Percentiles rank a stretch among this genome's conserved stretches.
Evolutionary conservation across 2,113 vertebrate genomes (phyloP).

Genomic region (Limnothrissa miodon): DNA sequence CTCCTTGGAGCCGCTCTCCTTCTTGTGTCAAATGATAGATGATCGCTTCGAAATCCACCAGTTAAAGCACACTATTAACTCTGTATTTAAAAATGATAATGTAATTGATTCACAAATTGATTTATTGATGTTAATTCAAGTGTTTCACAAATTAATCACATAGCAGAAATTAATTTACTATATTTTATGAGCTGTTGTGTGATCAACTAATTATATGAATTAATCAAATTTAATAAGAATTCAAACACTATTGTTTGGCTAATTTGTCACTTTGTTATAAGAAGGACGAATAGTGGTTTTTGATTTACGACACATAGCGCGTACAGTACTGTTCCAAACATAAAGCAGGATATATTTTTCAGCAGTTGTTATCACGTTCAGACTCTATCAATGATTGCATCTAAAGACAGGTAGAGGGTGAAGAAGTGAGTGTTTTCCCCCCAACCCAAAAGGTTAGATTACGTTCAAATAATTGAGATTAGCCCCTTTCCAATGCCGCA

Average conservation of each 20-base stretch:
- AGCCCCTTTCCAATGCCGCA: not conserved
- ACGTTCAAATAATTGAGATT: constrained; percentile 16
- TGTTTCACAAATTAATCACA: constrained; percentile 74
- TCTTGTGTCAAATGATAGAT: constrained; percentile 63
- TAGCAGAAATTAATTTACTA: constrained; percentile 73
- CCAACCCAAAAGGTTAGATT: constrained; percentile 7
- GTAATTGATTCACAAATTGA: constrained; percentile 80
- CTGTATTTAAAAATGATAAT: constrained; percentile 73
- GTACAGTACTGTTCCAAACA: constrained; percentile 46
- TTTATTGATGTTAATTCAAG: constrained; percentile 80
- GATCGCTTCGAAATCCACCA: constrained; percentile 59
- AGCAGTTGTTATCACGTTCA: not conserved
- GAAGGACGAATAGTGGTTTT: constrained; percentile 69
- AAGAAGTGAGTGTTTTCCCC: not conserved
- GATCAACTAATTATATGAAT: constrained; percentile 78
- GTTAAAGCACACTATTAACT: constrained; percentile 71
- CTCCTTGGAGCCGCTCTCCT: constrained; percentile 56
- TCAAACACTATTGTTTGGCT: constrained; percentile 77
- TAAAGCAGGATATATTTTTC: constrained; percentile 34
- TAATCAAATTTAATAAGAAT: constrained; percentile 86
- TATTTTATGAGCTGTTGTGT: constrained; percentile 74
- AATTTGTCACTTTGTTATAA: constrained; percentile 76
- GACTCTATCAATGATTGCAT: not conserved
- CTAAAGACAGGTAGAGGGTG: not conserved
- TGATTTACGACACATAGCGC: constrained; percentile 68